Percentiles rank a stretch among this genome's conserved stretches.
These are phyloP conservation scores for Poecilobothrus nobilitatus DNA, from an alignment of 2,888 invertebrate genomes.

Conservation along the genomic window DNA sequence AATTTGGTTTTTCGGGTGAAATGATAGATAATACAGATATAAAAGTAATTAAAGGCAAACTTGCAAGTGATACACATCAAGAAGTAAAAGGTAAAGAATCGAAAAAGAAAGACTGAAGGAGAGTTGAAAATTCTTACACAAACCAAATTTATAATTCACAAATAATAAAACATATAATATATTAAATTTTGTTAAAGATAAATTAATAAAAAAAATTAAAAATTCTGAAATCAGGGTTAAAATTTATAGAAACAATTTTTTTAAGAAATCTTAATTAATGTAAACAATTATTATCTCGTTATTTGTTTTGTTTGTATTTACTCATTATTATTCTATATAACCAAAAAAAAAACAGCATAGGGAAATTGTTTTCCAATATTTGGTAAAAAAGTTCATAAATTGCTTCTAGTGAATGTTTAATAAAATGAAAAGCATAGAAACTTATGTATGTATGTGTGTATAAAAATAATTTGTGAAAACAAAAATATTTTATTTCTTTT, in stretches of 20 bases:
- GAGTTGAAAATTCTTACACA: neutral
- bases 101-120: neutral
- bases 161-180: neutral
- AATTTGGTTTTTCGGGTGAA: constrained; percentile 96
- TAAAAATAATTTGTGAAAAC: neutral
- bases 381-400: neutral
- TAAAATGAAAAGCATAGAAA: neutral
- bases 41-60: constrained; percentile 15
- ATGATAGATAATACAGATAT: constrained; percentile 48
- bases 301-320: neutral
- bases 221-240: neutral
- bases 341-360: neutral
- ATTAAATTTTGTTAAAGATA: neutral
- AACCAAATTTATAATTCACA: neutral
- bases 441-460: neutral
- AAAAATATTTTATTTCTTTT: neutral
- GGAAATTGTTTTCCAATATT: neutral
- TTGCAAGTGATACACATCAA: neutral
- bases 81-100: neutral
- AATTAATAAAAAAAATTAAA: neutral
- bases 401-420: neutral
- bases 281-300: neutral
- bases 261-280: neutral
- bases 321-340: neutral
- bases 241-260: neutral